Evolutionary conservation across 2,113 vertebrate genomes (phyloP).

Genomic region (Prunella himalayana): DNA sequence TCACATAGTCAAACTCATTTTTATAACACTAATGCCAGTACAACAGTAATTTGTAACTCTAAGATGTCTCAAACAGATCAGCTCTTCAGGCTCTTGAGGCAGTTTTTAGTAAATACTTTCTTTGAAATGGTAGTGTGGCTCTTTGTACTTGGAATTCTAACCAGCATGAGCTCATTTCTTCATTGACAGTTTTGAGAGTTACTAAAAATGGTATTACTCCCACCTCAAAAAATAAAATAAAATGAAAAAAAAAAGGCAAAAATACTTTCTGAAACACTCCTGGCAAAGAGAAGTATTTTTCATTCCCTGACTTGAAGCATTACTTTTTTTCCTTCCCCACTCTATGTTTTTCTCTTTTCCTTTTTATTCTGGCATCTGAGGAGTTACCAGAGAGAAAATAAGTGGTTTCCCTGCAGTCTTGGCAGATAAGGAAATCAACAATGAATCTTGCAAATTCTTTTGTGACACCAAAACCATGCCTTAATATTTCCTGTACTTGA

Average conservation of each 20-base stretch:
- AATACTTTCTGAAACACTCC: not conserved
- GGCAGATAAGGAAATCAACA: not conserved
- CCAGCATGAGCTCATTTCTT: not conserved
- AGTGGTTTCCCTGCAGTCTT: not conserved
- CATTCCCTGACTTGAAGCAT: not conserved
- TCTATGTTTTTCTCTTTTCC: not conserved
- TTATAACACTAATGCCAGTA: not conserved
- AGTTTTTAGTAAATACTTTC: not conserved
- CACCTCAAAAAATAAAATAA: not conserved
- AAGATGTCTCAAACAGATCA: not conserved
- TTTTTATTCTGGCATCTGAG: not conserved
- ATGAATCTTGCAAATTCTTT: not conserved
- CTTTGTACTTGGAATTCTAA: not conserved
- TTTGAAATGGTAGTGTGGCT: not conserved
- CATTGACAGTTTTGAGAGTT: not conserved
- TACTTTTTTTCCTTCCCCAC: not conserved
- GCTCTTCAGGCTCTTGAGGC: not conserved
- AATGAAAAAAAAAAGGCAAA: too few relatives aligned
- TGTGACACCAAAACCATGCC: accelerated
- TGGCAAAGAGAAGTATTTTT: not conserved
- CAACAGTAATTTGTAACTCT: not conserved
- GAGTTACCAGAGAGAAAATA: not conserved
- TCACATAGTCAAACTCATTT: not conserved
- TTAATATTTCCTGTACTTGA: not conserved
- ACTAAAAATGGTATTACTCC: not conserved